phyloP scores from a whole-genome alignment of 2,113 vertebrate species.

The Lipotes vexillifer region DNA sequence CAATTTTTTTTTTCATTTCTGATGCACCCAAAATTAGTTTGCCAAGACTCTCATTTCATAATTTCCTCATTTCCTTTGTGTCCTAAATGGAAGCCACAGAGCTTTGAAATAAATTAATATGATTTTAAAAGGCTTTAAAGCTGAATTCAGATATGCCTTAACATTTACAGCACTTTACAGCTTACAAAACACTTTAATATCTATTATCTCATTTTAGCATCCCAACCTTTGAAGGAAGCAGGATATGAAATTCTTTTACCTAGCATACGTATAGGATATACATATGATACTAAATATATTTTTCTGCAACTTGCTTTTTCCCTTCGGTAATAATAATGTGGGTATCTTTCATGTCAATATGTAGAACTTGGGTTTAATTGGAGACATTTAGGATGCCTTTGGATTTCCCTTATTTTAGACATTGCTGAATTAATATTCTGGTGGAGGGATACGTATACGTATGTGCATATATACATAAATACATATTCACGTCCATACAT shows the following conservation, averaged over 20 bases:
- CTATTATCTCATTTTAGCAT: neutral
- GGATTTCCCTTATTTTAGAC: neutral
- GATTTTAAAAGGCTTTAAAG: neutral
- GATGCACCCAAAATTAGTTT: neutral
- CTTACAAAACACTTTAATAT: neutral
- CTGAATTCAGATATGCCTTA: neutral
- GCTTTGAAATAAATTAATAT: neutral
- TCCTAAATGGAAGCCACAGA: neutral
- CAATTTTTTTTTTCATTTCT: neutral
- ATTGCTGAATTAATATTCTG: neutral
- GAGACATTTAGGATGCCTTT: neutral
- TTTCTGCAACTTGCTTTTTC: neutral
- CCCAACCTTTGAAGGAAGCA: neutral
- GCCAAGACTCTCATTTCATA: neutral
- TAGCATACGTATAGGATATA: too few relatives aligned
- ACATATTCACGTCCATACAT: neutral
- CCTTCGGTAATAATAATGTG: neutral
- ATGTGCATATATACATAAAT: accelerated
- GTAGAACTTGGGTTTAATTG: neutral
- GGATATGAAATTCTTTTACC: neutral
- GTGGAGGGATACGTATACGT: neutral
- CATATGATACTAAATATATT: neutral
- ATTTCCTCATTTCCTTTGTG: neutral
- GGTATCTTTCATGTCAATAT: neutral
- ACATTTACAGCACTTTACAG: neutral